Evolutionary conservation across 2,888 invertebrate genomes (phyloP).

Genomic region (Imbricaverruca yamaguchii): DNA sequence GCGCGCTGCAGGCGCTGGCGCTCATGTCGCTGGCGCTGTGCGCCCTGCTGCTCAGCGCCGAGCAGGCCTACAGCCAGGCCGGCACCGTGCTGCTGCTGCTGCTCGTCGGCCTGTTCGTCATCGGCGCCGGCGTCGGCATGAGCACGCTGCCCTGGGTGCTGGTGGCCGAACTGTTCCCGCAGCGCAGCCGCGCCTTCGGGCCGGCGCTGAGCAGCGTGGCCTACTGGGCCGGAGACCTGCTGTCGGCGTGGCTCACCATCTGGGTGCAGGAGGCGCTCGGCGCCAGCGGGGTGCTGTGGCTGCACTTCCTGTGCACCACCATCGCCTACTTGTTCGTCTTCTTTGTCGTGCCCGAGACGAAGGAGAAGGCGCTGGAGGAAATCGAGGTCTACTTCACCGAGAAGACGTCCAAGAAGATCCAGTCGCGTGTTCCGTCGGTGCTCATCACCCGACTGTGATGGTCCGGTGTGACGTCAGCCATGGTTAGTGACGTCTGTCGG

Average conservation of each 20-base stretch:
- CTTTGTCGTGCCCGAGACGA: constrained; percentile 11
- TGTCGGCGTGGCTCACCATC: constrained; percentile 7
- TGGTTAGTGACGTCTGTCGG: too few relatives aligned
- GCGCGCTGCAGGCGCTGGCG: constrained; percentile 2
- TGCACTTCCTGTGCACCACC: constrained; percentile 16
- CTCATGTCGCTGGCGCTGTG: constrained; percentile 22
- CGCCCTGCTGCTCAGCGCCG: constrained; percentile 15
- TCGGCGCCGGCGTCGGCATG: constrained; percentile 16
- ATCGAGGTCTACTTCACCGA: constrained; percentile 12
- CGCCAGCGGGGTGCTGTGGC: constrained; percentile 16
- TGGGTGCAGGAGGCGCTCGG: not conserved
- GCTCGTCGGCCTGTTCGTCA: not conserved
- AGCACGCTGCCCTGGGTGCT: constrained; percentile 19
- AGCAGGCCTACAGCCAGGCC: not conserved
- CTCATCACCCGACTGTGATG: not conserved
- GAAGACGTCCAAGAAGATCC: not conserved
- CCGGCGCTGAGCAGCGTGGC: not conserved
- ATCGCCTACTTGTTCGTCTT: constrained; percentile 17
- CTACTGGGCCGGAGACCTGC: constrained; percentile 22
- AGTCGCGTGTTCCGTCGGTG: constrained; percentile 11
- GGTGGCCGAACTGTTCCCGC: constrained; percentile 21
- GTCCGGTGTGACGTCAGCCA: too few relatives aligned
- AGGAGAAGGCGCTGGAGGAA: constrained; percentile 9
- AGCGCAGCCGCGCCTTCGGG: constrained; percentile 9
- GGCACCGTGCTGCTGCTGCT: constrained; percentile 16